Percentiles rank a stretch among this genome's conserved stretches.
Evolutionary conservation across 1,140 invertebrate genomes (phyloP).

Genomic region (Sinonovacula constricta): DNA sequence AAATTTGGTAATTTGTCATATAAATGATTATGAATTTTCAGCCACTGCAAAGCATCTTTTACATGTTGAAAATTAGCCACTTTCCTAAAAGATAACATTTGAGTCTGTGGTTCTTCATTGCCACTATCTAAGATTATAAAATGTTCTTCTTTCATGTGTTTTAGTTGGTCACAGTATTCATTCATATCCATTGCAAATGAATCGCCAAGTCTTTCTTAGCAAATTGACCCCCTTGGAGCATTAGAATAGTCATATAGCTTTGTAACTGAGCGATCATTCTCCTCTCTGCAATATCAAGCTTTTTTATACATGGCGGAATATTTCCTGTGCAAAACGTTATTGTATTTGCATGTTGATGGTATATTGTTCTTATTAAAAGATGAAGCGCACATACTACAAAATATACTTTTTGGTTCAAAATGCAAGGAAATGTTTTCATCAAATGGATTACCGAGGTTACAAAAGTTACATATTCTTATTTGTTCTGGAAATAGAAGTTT

Average conservation of each 20-base stretch:
- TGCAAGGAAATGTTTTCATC: neutral
- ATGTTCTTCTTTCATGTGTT: neutral
- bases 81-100: neutral
- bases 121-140: neutral
- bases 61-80: neutral
- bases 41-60: constrained; percentile 2
- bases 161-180: neutral
- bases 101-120: neutral
- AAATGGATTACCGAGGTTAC: neutral
- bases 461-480: neutral
- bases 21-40: neutral
- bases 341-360: neutral
- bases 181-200: constrained; percentile 40
- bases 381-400: neutral
- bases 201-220: constrained; percentile 34
- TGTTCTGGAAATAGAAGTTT: neutral
- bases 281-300: neutral
- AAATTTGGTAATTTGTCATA: neutral
- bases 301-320: constrained; percentile 6
- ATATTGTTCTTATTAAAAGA: neutral
- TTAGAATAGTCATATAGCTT: constrained; percentile 35
- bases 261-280: constrained; percentile 36
- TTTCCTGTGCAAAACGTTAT: constrained; percentile 19
- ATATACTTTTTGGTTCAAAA: neutral
- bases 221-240: constrained; percentile 49